phyloP scores from a whole-genome alignment of 2,113 vertebrate genomes.

The Gymnocephalus cernua region DNA sequence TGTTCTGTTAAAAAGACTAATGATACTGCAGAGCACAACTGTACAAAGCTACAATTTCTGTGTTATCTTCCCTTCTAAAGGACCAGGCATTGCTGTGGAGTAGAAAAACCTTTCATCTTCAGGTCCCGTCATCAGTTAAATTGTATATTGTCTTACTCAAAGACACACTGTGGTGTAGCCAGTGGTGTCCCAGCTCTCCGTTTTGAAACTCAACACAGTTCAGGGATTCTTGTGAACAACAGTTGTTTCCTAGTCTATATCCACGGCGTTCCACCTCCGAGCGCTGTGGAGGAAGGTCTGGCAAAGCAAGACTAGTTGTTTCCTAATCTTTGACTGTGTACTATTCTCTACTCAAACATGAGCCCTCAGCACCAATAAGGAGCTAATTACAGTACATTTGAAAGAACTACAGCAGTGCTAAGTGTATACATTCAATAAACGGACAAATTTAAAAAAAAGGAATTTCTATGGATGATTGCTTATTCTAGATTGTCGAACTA shows the following conservation, averaged over 20 bases:
- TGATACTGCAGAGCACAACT: conserved; percentile 10
- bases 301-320: background rate
- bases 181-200: background rate
- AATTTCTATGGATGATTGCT: background rate
- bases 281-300: no score
- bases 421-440: conserved; percentile 1
- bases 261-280: no score
- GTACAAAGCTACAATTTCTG: conserved; percentile 1
- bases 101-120: background rate
- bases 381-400: background rate
- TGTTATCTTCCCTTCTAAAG: background rate
- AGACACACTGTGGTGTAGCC: background rate
- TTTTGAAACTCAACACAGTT: background rate
- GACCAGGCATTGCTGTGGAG: background rate
- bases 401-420: background rate
- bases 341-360: background rate
- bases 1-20: background rate
- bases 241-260: background rate
- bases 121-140: background rate
- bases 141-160: background rate
- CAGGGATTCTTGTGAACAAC: background rate
- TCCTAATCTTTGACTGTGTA: background rate
- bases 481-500: background rate
- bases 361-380: background rate
- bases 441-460: background rate